Percentiles rank a stretch among this genome's conserved stretches.
phyloP scores from a whole-genome alignment of 2,888 invertebrate genomes.

The Camptogramma bilineatum region DNA sequence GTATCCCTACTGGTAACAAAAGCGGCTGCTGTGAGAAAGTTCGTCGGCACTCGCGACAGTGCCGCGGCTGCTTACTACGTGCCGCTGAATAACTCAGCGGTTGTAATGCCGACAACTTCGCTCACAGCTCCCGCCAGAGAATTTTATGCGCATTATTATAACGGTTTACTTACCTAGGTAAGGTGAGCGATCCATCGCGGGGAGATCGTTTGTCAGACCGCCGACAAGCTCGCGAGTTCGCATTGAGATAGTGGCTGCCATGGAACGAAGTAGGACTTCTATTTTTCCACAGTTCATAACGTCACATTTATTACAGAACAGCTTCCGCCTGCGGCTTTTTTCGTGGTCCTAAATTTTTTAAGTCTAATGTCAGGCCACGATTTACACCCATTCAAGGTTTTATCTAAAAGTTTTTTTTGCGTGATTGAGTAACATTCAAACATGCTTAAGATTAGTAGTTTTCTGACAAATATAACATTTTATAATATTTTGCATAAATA shows the following conservation, averaged over 20 bases:
- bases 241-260: not conserved
- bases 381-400: too few relatives aligned
- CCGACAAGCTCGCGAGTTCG: not conserved
- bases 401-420: too few relatives aligned
- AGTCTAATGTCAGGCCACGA: too few relatives aligned
- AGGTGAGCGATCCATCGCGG: slow-evolving; percentile 34
- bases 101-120: slow-evolving; percentile 66
- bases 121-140: slow-evolving; percentile 64
- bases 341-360: too few relatives aligned
- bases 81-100: slow-evolving; percentile 73
- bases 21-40: slow-evolving; percentile 27
- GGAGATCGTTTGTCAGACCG: slow-evolving; percentile 14
- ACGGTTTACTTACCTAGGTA: slow-evolving; percentile 59
- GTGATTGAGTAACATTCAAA: too few relatives aligned
- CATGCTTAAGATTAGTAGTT: too few relatives aligned
- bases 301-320: not conserved
- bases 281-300: not conserved
- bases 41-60: slow-evolving; percentile 34
- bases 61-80: slow-evolving; percentile 58
- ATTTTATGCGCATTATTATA: slow-evolving; percentile 77
- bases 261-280: not conserved
- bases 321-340: too few relatives aligned
- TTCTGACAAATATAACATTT: too few relatives aligned
- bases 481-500: too few relatives aligned
- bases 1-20: slow-evolving; percentile 15